Evolutionary conservation across 1,140 invertebrate genomes (phyloP).

Genomic region (Hestina assimilis): DNA sequence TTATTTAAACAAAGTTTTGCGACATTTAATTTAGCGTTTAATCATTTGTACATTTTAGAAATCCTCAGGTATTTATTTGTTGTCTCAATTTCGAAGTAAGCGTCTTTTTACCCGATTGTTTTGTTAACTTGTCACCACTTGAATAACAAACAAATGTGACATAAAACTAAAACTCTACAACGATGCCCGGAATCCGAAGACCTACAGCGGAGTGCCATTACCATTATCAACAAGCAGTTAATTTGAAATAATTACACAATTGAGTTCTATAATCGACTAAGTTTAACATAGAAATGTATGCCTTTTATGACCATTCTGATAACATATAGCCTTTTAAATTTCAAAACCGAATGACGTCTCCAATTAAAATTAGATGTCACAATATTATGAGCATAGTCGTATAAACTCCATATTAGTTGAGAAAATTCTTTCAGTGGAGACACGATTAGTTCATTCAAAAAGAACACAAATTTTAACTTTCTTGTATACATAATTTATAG

Average conservation of each 20-base stretch:
- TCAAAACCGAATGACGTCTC: not conserved
- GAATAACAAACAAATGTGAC: slow-evolving; percentile 16
- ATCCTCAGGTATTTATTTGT: not conserved
- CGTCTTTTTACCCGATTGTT: not conserved
- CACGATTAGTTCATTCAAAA: too few relatives aligned
- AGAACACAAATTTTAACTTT: too few relatives aligned
- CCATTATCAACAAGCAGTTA: slow-evolving; percentile 23
- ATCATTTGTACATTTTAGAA: slow-evolving; percentile 1
- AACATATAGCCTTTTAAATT: slow-evolving; percentile 15
- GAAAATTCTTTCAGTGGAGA: not conserved
- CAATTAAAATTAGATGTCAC: slow-evolving; percentile 20
- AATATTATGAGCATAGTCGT: slow-evolving; percentile 4
- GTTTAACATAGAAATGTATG: slow-evolving; percentile 16
- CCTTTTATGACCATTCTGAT: slow-evolving; percentile 22
- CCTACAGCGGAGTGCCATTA: slow-evolving; percentile 25
- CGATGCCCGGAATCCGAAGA: slow-evolving; percentile 20
- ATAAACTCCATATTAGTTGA: not conserved
- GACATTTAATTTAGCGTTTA: slow-evolving; percentile 9
- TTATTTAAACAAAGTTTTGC: not conserved
- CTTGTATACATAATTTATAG: too few relatives aligned
- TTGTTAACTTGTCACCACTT: not conserved
- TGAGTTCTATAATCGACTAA: slow-evolving; percentile 7
- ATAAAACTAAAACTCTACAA: slow-evolving; percentile 21
- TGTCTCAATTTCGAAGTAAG: not conserved
- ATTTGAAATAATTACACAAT: slow-evolving; percentile 25